Evolutionary conservation across 2,113 vertebrate species (phyloP), one percentile per base, ranked within the genome.

Genomic region (Chaenocephalus aceratus): DNA sequence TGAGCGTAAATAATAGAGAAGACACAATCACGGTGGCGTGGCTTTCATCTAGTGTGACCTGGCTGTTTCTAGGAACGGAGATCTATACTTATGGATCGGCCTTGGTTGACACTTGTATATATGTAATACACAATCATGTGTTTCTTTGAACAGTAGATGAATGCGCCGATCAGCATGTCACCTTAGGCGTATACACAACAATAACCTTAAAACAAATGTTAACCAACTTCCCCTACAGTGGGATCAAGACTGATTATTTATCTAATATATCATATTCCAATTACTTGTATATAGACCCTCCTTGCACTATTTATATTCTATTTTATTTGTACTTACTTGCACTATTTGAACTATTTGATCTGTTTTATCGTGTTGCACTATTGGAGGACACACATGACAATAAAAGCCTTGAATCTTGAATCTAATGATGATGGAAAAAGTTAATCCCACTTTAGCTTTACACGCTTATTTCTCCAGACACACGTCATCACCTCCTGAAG

Each of bases 1-100:
- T 23, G 83, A 80, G 88, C 72, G 87, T 94, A 93, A 94, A 93
- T 93, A 93, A 94, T 95, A 89, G 90, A 95, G 83, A 89, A 86
- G 91, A 92, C 77, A 86, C 84, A 91, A 92, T 93, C 90, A 91
- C 75, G 41, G 86, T 65, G 1, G 68, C 1, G 15, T 21, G 59
- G 79, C 52, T 30, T 72, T 67, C 52, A 60, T 74, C 58, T 53
- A 26, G 56, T 61, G 66, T n/a, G 46, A 45, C 58, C 52, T 59
- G 60, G 41, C 57, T 12, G 30, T 75, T 87, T 80, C 79, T 77
- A 63, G 53, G 84, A 75, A 72, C 56, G 8, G 41, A 66, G 62
- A 81, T 70, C 69, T 54, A 72, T 78, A 80, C 58, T 62, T 83
- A 75, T 89, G 62, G 73, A 69, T 75, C 48, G 64, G 75, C 77